Percentiles rank a stretch among this genome's conserved stretches.
Conservation (phyloP, 2,888 invertebrate species). For the Pollenia labialis region DNA sequence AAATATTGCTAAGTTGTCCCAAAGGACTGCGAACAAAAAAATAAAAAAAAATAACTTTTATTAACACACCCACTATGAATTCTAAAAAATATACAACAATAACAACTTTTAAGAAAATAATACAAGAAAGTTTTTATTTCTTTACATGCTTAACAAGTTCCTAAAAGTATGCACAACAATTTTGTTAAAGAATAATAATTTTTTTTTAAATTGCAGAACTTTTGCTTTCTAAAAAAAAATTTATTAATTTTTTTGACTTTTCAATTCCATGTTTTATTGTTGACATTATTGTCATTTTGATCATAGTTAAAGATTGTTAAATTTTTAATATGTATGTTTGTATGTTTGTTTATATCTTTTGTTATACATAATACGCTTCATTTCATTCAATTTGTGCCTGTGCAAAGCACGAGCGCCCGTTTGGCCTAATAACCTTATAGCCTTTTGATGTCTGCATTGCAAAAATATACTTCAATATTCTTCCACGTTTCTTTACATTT, state of each 20-base stretch:
- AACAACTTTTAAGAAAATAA: neutral
- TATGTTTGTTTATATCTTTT: neutral
- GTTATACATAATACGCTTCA: neutral
- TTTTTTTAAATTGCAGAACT: neutral
- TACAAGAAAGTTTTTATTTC: neutral
- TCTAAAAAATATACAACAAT: neutral
- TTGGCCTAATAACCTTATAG: slow-evolving; percentile 45
- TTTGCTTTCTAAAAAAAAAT: neutral
- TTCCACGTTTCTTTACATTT: neutral
- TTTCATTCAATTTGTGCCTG: slow-evolving; percentile 42
- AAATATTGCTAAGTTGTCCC: slow-evolving; percentile 21
- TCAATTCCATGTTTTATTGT: neutral
- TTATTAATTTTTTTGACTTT: neutral
- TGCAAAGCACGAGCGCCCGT: neutral
- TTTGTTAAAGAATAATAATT: neutral
- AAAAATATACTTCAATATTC: slow-evolving; percentile 7
- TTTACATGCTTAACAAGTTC: neutral
- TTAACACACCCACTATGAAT: slow-evolving; percentile 7
- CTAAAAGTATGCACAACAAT: slow-evolving; percentile 30
- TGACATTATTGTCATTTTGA: slow-evolving; percentile 10
- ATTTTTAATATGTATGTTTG: no score
- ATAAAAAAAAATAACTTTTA: slow-evolving; percentile 27
- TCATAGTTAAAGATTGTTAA: neutral
- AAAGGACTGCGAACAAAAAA: neutral
- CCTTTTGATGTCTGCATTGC: slow-evolving; percentile 31